These are phyloP conservation scores for Rhinella marina DNA, from an alignment of 2,797 vertebrate species.

Conservation along the genomic window DNA sequence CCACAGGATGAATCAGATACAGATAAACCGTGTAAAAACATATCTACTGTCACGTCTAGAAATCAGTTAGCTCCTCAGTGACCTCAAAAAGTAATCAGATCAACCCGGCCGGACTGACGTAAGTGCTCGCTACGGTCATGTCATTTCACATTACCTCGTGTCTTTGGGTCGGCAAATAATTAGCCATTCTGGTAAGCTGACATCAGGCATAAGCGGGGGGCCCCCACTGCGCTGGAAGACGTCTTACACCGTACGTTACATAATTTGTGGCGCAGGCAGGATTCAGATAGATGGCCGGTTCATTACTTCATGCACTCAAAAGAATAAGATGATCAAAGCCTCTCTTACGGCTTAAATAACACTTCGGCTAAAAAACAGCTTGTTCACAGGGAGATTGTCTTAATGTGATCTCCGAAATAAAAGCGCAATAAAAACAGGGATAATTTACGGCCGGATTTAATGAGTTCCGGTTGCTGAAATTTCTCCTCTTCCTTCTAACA, in stretches of 20 bases:
- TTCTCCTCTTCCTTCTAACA: not conserved
- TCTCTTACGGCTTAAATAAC: constrained; percentile 13
- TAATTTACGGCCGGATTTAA: constrained; percentile 18
- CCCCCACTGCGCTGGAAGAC: not conserved
- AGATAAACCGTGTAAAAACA: not conserved
- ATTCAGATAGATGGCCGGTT: not conserved
- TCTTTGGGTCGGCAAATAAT: constrained; percentile 38
- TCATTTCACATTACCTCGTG: not conserved
- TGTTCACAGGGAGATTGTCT: not conserved
- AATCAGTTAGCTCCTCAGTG: not conserved
- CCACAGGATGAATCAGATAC: not conserved
- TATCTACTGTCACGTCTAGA: not conserved
- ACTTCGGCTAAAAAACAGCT: not conserved
- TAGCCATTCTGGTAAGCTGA: constrained; percentile 20
- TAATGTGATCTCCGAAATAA: constrained; percentile 27
- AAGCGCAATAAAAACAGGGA: constrained; percentile 15
- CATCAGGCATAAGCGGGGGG: not conserved
- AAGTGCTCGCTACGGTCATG: not conserved
- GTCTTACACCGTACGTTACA: not conserved
- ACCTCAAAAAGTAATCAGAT: constrained; percentile 25
- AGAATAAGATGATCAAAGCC: constrained; percentile 29
- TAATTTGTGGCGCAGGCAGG: not conserved
- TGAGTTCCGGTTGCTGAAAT: constrained; percentile 16
- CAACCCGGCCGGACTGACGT: not conserved
- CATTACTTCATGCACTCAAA: not conserved